Evolutionary conservation across 2,797 vertebrate species (phyloP).

Genomic region (Gobionotothen gibberifrons): DNA sequence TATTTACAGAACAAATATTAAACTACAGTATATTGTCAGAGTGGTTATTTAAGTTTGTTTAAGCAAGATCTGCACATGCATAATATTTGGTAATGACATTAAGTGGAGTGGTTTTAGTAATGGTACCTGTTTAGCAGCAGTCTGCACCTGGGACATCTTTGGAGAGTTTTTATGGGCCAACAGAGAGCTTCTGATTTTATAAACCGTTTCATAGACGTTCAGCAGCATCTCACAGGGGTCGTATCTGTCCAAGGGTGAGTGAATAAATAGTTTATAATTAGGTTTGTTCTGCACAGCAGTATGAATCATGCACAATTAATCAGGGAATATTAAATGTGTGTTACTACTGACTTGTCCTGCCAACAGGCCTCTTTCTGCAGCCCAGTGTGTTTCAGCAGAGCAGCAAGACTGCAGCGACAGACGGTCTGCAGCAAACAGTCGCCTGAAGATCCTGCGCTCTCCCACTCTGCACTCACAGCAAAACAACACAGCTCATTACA

Average conservation of each 20-base stretch:
- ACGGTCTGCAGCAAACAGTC: conserved; percentile 83
- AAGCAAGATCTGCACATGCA: background rate
- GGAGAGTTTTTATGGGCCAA: conserved; percentile 82
- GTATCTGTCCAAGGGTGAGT: conserved; percentile 70
- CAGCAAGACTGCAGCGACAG: conserved; percentile 86
- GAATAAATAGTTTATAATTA: conserved; percentile 24
- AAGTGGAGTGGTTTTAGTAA: background rate
- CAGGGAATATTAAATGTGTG: background rate
- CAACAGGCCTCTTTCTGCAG: conserved; percentile 83
- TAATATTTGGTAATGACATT: background rate
- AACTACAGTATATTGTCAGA: background rate
- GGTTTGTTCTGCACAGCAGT: background rate
- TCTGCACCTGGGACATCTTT: conserved; percentile 69
- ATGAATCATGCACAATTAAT: conserved; percentile 1
- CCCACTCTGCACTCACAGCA: conserved; percentile 81
- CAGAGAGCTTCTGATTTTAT: conserved; percentile 84
- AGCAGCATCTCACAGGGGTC: conserved; percentile 85
- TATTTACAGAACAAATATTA: conserved; percentile 11
- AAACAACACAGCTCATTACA: conserved; percentile 42
- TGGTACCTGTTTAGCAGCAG: conserved; percentile 80
- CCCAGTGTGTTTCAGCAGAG: conserved; percentile 86
- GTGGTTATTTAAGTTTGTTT: too few species aligned
- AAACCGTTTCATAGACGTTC: conserved; percentile 85
- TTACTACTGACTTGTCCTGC: conserved; percentile 82
- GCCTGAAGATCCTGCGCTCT: conserved; percentile 72